phyloP scores from a whole-genome alignment of 2,113 vertebrate species.

The Lichenostomus cassidix region DNA sequence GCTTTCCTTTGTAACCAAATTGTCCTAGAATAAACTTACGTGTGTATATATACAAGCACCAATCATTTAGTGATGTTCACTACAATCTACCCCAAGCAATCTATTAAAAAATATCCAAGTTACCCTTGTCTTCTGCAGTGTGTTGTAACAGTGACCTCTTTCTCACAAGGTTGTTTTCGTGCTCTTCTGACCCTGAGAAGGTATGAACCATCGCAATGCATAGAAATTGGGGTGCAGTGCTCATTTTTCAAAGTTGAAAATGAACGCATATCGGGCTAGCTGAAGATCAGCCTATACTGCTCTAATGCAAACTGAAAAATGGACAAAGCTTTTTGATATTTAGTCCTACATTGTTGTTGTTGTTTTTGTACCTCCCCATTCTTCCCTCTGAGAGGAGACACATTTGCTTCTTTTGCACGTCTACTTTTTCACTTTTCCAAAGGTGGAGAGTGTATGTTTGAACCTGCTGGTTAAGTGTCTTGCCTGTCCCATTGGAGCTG shows the following conservation, averaged over 20 bases:
- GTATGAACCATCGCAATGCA: neutral
- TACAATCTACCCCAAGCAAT: too few species aligned
- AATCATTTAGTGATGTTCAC: rapidly evolving
- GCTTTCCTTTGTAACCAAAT: neutral
- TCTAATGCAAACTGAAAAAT: neutral
- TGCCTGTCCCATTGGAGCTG: neutral
- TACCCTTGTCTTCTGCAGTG: rapidly evolving
- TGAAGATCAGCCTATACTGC: neutral
- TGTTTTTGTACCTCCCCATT: neutral
- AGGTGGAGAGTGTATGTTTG: neutral
- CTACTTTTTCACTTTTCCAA: neutral
- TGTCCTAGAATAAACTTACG: neutral
- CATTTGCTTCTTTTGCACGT: neutral
- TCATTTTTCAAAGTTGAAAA: neutral
- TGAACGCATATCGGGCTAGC: neutral
- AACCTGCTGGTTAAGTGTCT: neutral
- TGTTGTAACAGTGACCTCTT: neutral
- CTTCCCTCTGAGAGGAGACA: neutral
- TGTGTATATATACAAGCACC: neutral
- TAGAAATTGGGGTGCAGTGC: neutral
- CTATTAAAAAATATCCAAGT: neutral
- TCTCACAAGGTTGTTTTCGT: neutral
- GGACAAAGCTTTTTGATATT: neutral
- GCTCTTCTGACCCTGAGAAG: neutral
- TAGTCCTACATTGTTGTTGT: neutral